Evolutionary conservation across 1,140 invertebrate species (phyloP).

Genomic region (Brachionus calyciflorus): DNA sequence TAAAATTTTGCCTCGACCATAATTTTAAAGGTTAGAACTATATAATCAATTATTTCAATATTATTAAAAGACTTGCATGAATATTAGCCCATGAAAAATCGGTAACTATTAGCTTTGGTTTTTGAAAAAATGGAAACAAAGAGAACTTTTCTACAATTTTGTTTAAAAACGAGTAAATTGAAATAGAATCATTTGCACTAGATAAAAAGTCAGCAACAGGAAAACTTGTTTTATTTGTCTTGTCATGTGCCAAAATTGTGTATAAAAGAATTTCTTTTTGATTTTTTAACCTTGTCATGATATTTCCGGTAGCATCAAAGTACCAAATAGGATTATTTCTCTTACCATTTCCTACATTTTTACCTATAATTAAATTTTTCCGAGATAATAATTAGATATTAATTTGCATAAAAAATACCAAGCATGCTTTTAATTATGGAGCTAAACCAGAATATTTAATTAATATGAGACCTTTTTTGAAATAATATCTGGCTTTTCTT

Average conservation of each 20-base stretch:
- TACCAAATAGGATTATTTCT: background rate
- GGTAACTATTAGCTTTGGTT: background rate
- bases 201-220: conserved; percentile 8
- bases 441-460: too few relatives aligned
- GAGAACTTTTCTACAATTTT: background rate
- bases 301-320: conserved; percentile 1
- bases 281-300: background rate
- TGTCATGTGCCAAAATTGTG: background rate
- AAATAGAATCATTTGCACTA: background rate
- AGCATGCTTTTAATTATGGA: too few relatives aligned
- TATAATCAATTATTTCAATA: conserved; percentile 10
- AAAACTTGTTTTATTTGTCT: background rate
- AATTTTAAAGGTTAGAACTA: background rate
- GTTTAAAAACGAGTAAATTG: conserved; percentile 1
- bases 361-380: too few relatives aligned
- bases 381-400: too few relatives aligned
- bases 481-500: too few relatives aligned
- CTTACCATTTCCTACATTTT: background rate
- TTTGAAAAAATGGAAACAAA: background rate
- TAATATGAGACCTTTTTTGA: too few relatives aligned
- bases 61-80: conserved; percentile 14
- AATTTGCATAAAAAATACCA: too few relatives aligned
- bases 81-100: conserved; percentile 24
- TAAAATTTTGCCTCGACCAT: background rate
- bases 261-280: conserved; percentile 11